phyloP scores from a whole-genome alignment of 2,113 vertebrate genomes.

The Paracanthobrama guichenoti region DNA sequence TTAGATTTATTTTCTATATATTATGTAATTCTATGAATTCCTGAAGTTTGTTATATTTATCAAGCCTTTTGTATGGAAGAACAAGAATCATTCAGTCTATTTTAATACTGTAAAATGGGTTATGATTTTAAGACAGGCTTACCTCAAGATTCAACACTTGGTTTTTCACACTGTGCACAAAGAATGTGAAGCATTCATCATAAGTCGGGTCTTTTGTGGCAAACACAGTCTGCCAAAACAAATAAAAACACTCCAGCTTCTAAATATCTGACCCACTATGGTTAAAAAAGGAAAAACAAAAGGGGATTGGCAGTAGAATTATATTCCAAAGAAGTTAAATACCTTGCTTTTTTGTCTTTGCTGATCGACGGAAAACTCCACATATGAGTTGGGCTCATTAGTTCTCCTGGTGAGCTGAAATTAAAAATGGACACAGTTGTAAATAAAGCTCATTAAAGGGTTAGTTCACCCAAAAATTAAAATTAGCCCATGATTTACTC shows the following conservation, averaged over 20 bases:
- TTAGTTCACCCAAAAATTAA: too few species aligned
- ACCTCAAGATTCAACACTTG: slow-evolving; percentile 88
- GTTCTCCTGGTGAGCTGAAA: slow-evolving; percentile 75
- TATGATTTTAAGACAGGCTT: slow-evolving; percentile 9
- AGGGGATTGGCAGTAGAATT: neutral
- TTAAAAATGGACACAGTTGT: slow-evolving; percentile 4
- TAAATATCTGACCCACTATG: neutral
- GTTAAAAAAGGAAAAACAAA: slow-evolving; percentile 14
- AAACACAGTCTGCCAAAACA: slow-evolving; percentile 76
- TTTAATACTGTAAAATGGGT: neutral
- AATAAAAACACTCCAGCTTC: neutral
- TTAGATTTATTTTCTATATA: neutral
- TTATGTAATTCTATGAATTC: neutral
- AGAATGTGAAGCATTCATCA: slow-evolving; percentile 93
- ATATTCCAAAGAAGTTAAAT: slow-evolving; percentile 8
- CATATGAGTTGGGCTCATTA: slow-evolving; percentile 81
- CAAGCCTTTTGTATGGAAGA: neutral
- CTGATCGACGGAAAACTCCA: slow-evolving; percentile 82
- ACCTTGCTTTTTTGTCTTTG: slow-evolving; percentile 91
- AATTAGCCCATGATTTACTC: too few species aligned
- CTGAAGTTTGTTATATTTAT: neutral
- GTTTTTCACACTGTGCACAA: slow-evolving; percentile 78
- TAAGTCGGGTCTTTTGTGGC: slow-evolving; percentile 86
- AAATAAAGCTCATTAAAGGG: neutral
- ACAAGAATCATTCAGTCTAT: neutral